A percentile compares a stretch with the other conserved stretches of the same genome.
Conservation (phyloP, 2,888 invertebrate species). For the Lycophotia porphyrea region DNA sequence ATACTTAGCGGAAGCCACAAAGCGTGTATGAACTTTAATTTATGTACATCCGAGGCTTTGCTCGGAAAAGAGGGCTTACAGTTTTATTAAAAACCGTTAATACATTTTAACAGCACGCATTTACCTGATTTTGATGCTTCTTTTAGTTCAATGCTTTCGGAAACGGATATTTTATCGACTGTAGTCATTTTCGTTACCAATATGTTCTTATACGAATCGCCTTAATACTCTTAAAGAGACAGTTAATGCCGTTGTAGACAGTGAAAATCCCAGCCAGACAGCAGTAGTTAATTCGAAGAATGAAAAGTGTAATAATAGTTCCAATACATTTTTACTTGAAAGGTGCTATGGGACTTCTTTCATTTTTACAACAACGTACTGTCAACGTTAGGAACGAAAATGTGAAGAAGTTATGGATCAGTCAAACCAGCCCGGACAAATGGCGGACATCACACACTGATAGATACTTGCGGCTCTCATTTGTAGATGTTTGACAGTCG, state of each 20-base stretch:
- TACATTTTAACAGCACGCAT: constrained; percentile 1
- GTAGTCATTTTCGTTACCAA: neutral
- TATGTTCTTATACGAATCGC: neutral
- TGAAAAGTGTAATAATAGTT: neutral
- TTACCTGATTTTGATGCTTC: neutral
- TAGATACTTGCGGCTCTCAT: neutral
- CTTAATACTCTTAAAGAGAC: neutral
- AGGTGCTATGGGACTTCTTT: neutral
- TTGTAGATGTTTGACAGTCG: neutral
- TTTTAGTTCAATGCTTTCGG: constrained; percentile 5
- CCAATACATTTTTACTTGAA: neutral
- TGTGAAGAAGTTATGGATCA: neutral
- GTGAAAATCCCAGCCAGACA: neutral
- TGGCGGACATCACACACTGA: neutral
- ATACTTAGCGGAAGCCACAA: constrained; percentile 12
- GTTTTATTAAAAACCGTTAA: constrained; percentile 20
- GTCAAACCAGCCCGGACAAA: neutral
- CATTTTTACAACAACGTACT: neutral
- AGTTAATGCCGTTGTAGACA: neutral
- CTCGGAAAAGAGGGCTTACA: constrained; percentile 23
- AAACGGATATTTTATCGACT: neutral
- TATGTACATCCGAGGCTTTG: constrained; percentile 19
- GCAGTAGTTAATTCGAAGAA: neutral
- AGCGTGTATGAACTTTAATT: constrained; percentile 15
- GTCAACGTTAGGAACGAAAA: too few relatives aligned